These are phyloP conservation scores for Tiliqua scincoides DNA, from an alignment of 2,113 vertebrate species.

Conservation along the genomic window DNA sequence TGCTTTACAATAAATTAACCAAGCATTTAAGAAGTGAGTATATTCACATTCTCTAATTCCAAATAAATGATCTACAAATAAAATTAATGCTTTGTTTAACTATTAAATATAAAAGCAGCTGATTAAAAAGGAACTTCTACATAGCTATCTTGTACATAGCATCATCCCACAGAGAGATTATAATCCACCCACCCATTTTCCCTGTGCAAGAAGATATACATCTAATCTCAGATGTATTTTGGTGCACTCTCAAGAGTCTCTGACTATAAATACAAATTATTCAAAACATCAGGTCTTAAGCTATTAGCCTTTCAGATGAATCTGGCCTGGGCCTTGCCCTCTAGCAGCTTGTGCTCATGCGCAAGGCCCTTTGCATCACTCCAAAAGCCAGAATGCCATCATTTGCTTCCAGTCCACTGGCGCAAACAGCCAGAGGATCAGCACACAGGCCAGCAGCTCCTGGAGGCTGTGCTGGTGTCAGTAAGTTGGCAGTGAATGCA, in stretches of 20 bases:
- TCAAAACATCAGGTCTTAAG: not conserved
- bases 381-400: no score
- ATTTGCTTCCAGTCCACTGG: no score
- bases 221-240: not conserved
- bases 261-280: not conserved
- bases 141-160: not conserved
- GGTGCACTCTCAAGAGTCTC: not conserved
- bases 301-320: not conserved
- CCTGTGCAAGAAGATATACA: not conserved
- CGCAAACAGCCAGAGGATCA: no score
- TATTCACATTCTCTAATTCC: slow-evolving; percentile 24
- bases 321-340: no score
- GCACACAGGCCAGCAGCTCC: no score
- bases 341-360: no score
- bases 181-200: not conserved
- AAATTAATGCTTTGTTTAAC: slow-evolving; percentile 33
- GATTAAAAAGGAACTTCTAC: not conserved
- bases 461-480: no score
- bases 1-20: slow-evolving; percentile 42
- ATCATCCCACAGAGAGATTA: not conserved
- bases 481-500: no score
- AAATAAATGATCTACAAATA: slow-evolving; percentile 34
- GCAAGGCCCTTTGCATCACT: no score
- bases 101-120: not conserved
- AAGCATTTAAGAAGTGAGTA: slow-evolving; percentile 36